Evolutionary conservation across 1,140 invertebrate species (phyloP).

Genomic region (Rhagoletis zephyria): DNA sequence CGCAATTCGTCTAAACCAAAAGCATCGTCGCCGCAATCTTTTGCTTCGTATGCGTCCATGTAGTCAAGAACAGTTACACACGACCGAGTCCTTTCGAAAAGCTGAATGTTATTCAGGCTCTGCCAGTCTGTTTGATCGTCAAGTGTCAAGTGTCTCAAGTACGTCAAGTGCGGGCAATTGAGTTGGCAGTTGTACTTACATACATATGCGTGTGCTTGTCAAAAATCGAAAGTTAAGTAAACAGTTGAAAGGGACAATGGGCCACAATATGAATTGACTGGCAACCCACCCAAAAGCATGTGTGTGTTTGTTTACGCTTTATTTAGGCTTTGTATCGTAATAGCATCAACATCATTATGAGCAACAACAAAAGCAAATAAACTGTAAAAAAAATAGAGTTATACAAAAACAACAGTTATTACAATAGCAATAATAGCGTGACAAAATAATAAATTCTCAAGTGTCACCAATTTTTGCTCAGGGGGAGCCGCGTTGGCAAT

Average conservation of each 20-base stretch:
- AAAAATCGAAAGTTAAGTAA: conserved; percentile 33
- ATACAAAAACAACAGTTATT: conserved; percentile 24
- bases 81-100: too few species aligned
- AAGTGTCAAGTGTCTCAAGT: conserved; percentile 2
- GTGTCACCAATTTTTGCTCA: conserved; percentile 12
- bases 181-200: conserved; percentile 2
- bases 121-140: not conserved
- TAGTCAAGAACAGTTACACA: too few species aligned
- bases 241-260: conserved; percentile 28
- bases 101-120: too few species aligned
- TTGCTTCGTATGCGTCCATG: too few species aligned
- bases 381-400: not conserved
- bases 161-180: not conserved
- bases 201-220: not conserved
- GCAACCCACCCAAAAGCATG: not conserved
- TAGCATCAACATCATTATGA: conserved; percentile 13
- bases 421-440: conserved; percentile 18
- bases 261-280: not conserved
- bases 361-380: conserved; percentile 4
- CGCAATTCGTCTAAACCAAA: too few species aligned
- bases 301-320: not conserved
- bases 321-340: conserved; percentile 6
- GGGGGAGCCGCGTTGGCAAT: not conserved
- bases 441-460: conserved; percentile 38
- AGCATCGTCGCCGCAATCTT: too few species aligned